Conservation (phyloP, 2,113 vertebrate species). For the Solea senegalensis region DNA sequence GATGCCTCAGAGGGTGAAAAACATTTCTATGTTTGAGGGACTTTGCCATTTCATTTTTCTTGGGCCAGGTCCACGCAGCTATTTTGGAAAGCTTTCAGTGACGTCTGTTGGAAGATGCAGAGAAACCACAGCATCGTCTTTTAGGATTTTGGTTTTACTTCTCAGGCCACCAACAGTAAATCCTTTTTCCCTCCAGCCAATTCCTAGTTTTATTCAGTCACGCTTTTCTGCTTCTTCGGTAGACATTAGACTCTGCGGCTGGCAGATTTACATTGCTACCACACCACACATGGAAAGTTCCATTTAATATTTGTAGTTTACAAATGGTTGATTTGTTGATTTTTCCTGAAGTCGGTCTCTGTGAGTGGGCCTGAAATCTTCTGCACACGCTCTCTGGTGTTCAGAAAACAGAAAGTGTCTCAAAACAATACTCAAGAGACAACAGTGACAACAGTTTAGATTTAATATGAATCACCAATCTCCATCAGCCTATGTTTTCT, state of each 20-base stretch:
- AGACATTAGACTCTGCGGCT: conserved; percentile 53
- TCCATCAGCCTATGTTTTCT: neutral
- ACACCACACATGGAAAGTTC: conserved; percentile 70
- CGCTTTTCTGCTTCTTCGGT: conserved; percentile 67
- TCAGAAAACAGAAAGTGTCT: conserved; percentile 19
- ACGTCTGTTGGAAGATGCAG: conserved; percentile 69
- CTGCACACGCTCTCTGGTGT: neutral
- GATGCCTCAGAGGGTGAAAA: conserved; percentile 49
- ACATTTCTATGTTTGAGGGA: conserved; percentile 53
- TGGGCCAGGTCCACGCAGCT: conserved; percentile 62
- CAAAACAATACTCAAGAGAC: neutral
- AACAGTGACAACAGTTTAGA: neutral
- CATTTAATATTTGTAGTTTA: conserved; percentile 60
- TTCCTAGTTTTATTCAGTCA: conserved; percentile 66
- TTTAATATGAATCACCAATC: conserved; percentile 4
- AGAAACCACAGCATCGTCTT: conserved; percentile 74
- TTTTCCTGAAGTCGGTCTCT: conserved; percentile 55
- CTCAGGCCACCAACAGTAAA: conserved; percentile 70
- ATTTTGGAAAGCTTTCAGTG: conserved; percentile 62
- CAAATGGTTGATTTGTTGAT: conserved; percentile 61
- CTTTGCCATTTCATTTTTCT: conserved; percentile 66
- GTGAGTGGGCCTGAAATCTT: conserved; percentile 41
- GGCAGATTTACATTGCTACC: conserved; percentile 56
- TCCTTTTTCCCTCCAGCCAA: conserved; percentile 68
- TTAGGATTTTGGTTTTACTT: conserved; percentile 74